Evolutionary conservation across 2,797 vertebrate genomes (phyloP), one percentile per base, ranked within the genome.

Genomic region (Sebastes hubbsi): DNA sequence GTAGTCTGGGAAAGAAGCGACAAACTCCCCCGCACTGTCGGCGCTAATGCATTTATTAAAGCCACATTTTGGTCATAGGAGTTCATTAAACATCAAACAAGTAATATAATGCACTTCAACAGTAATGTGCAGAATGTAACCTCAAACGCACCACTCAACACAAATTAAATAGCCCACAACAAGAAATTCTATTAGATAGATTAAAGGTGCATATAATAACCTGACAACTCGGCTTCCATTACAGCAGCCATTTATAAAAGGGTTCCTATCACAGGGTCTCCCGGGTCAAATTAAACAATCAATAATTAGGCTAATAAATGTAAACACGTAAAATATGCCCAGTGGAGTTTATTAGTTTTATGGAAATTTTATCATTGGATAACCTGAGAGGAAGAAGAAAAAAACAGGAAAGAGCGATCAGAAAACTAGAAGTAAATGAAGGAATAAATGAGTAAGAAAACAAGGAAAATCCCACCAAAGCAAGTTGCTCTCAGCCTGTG

Each of bases 171-270:
- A 6, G 38, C 38, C 38, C 8, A 52, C 22, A 42, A 54, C 13
- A 27, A 58, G 59, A 8, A 0, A 36, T 56, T 58, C 8, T 36
- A 77, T 59, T 14, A 56, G 25, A 14, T 29, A 16, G 30, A 58
- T 63, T 67, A 29, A 68, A 62, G 25, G n/a, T 64, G 58, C 36
- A 64, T 20, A 68, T 49, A 59, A 72, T 68, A 68, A 64, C 62
- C 11, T 52, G 24, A 65, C 42, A 74, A 65, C n/a, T 60, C 11
- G 2, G n/a, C 49, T 27, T 71, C 29, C 20, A 29, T 71, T 65
- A 29, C 14, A 29, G 9, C 18, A 52, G 10, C 7, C 65, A 18
- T 70, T 54, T 12, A 54, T 52, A 54, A 61, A 61, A 27, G 3
- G 30, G 7, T 14, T 68, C 25, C 22, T 68, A 69, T 77, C 42